phyloP scores from a whole-genome alignment of 2,113 vertebrate species.

The Podocnemis expansa region DNA sequence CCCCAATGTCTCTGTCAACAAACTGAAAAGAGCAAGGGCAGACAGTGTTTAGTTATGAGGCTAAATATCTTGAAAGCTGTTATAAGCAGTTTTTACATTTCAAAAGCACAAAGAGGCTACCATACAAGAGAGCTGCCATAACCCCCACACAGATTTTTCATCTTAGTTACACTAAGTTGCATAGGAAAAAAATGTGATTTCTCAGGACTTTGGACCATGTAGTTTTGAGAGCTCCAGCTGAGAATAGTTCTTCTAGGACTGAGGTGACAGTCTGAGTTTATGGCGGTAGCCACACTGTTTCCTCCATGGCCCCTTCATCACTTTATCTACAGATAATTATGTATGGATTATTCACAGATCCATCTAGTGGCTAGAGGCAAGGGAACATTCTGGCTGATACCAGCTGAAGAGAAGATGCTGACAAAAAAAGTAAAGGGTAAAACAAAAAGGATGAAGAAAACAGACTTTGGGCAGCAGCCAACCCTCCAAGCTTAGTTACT shows the following conservation, averaged over 20 bases:
- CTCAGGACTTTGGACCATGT: not conserved
- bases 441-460: not conserved
- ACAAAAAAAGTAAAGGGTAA: not conserved
- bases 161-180: not conserved
- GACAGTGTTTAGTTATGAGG: conserved; percentile 28
- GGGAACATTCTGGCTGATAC: not conserved
- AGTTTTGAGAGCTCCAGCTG: conserved; percentile 16
- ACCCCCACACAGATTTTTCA: not conserved
- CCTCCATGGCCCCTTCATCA: not conserved
- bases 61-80: not conserved
- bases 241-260: conserved; percentile 10
- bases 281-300: not conserved
- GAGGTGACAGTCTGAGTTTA: conserved; percentile 20
- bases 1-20: not conserved
- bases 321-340: conserved; percentile 20
- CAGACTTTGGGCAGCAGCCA: not conserved
- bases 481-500: not conserved
- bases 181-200: conserved; percentile 45
- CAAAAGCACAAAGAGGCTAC: not conserved
- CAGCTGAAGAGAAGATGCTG: not conserved
- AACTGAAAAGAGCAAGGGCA: not conserved
- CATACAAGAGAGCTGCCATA: not conserved
- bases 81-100: not conserved
- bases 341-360: conserved; percentile 50
- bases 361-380: conserved; percentile 11